Base-by-base conservation (phyloP, 2,113 vertebrate species). In the Cyprinodon variegatus region DNA sequence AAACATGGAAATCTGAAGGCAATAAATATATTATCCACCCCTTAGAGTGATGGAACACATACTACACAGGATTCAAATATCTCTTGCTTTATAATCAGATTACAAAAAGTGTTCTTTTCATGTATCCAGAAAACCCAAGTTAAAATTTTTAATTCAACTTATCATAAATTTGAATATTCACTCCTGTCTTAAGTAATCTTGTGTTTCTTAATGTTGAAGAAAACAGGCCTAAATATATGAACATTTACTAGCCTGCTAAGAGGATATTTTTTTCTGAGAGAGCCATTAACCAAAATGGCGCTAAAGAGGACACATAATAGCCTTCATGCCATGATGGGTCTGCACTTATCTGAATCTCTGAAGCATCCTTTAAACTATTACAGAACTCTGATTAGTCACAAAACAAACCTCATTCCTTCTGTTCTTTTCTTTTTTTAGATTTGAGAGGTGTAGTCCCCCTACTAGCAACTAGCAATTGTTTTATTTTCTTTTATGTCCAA, bases 221-320 rank as follows among this genome's bases (percentile, higher is more conserved):
- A 80, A 88, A 79, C 43, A 74, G 36, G 41, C 41, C 41, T 57
- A 62, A 74, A 77, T 77, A 61, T 68, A 63, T 48, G 61, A 73
- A 70, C 61, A 79, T 40, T 50, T 43, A 50, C 0, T 3, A 61
- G 59, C 14, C 39, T 61, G n/a, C 48, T 45, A 38, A 61, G 63
- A 82, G 74, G 61, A 65, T 3, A 20, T 39, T 61, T 59, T 62
- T 15, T 45, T 22, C 66, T 57, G 17, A 12, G 40, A 70, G 53
- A 82, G 66, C n/a, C 37, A 50, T 61, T 83, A 67, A 61, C 22
- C n/a, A n/a, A 85, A 83, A 81, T 61, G 60, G 39, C 81, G 73
- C 74, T 8, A 12, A 78, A 80, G 48, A 59, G 50, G 72, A 63
- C 36, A 64, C 9, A 17, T 61, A 77, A 79, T 61, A 60, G 70